phyloP scores from a whole-genome alignment of 1,140 invertebrate species.

The Panagrolaimus sp. region DNA sequence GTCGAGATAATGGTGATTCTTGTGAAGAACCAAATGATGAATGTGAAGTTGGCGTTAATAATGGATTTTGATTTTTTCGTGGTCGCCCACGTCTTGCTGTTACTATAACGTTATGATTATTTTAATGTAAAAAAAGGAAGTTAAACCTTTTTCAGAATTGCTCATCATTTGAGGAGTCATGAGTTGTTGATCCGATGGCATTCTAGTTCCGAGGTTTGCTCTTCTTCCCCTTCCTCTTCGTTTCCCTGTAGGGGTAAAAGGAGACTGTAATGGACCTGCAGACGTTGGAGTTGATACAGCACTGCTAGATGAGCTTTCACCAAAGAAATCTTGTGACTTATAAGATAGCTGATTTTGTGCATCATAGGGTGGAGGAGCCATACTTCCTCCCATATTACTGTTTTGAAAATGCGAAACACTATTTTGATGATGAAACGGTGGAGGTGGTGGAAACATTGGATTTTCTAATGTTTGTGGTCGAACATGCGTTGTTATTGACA shows the following conservation, averaged over 20 bases:
- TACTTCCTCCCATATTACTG: neutral
- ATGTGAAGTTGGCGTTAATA: neutral
- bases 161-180: too few relatives aligned
- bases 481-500: too few relatives aligned
- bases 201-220: neutral
- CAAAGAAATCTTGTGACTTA: neutral
- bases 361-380: neutral
- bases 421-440: neutral
- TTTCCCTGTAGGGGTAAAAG: neutral
- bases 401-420: neutral
- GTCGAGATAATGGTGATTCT: neutral
- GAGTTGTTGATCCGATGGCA: neutral
- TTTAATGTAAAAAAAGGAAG: too few relatives aligned
- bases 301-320: slow-evolving; percentile 8
- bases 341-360: too few relatives aligned
- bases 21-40: neutral
- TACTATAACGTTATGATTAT: too few relatives aligned
- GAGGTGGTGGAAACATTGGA: neutral
- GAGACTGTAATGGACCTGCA: neutral
- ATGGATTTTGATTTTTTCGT: slow-evolving; percentile 4
- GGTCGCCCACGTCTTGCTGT: neutral
- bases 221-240: neutral
- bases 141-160: too few relatives aligned
- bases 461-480: too few relatives aligned
- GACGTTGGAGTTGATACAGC: slow-evolving; percentile 7